phyloP scores from a whole-genome alignment of 2,888 invertebrate species.

The Himalopsyche tibetana region DNA sequence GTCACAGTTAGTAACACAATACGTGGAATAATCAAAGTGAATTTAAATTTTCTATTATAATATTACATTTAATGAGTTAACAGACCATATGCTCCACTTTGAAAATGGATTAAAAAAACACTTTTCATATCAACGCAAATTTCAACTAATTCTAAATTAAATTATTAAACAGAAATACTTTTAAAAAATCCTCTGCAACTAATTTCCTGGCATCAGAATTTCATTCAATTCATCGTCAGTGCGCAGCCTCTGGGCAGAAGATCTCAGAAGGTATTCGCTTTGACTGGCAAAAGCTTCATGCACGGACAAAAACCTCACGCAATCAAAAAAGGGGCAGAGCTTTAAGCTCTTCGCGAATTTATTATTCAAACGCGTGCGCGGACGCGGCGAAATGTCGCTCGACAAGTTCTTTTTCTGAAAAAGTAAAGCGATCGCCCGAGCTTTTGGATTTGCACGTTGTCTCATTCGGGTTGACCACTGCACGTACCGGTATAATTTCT shows the following conservation, averaged over 20 bases:
- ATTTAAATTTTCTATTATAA: too few species aligned
- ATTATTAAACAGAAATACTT: too few species aligned
- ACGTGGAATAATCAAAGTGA: too few species aligned
- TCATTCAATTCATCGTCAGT: too few species aligned
- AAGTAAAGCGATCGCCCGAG: conserved; percentile 28
- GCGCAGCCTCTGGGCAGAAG: neutral
- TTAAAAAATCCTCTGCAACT: too few species aligned
- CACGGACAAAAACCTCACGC: neutral
- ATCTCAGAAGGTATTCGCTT: neutral
- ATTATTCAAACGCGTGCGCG: conserved; percentile 59
- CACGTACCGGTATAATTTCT: neutral
- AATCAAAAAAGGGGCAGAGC: conserved; percentile 19
- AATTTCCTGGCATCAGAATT: too few species aligned
- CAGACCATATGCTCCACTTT: too few species aligned
- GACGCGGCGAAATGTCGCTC: conserved; percentile 55
- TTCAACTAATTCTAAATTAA: too few species aligned
- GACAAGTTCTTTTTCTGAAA: conserved; percentile 58
- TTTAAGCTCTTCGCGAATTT: conserved; percentile 51
- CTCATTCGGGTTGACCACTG: conserved; percentile 4
- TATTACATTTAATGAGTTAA: too few species aligned
- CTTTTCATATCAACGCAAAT: too few species aligned
- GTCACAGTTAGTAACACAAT: too few species aligned
- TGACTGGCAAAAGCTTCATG: neutral
- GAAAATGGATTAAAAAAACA: too few species aligned
- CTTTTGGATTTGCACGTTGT: conserved; percentile 45